phyloP scores from a whole-genome alignment of 2,888 invertebrate genomes.

The Lasiommata megera region DNA sequence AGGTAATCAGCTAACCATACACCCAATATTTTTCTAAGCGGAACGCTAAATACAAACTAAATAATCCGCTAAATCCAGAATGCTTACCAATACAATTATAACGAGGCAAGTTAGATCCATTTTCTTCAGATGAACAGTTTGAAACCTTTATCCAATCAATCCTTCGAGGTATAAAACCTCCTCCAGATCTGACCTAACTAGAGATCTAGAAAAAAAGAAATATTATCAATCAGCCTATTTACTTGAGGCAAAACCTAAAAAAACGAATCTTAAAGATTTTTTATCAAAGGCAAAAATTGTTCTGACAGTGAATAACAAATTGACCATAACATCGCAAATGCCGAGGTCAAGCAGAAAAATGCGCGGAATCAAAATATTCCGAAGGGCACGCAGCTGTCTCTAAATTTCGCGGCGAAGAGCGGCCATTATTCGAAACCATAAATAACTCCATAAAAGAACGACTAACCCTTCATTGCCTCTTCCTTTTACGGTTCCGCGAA shows the following conservation, averaged over 20 bases:
- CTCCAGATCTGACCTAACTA: too few species aligned
- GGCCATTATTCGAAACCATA: conserved; percentile 74
- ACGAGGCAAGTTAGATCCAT: too few species aligned
- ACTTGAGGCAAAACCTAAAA: too few species aligned
- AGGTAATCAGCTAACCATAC: too few species aligned
- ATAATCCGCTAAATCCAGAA: too few species aligned
- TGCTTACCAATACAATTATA: neutral
- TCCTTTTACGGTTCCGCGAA: conserved; percentile 78
- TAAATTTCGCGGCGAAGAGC: conserved; percentile 53
- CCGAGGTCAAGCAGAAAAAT: conserved; percentile 27
- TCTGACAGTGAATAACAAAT: conserved; percentile 1
- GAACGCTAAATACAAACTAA: too few species aligned
- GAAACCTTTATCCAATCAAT: too few species aligned
- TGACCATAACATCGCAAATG: conserved; percentile 13
- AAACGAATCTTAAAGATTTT: neutral
- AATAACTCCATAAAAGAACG: conserved; percentile 73
- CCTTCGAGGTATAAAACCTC: too few species aligned
- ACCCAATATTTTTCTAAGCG: too few species aligned
- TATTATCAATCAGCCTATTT: too few species aligned
- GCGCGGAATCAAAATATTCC: conserved; percentile 37
- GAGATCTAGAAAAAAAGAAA: too few species aligned
- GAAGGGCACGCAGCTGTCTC: conserved; percentile 60
- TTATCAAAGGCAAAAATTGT: neutral
- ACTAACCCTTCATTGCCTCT: conserved; percentile 78
- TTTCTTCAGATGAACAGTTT: too few species aligned